Conservation (phyloP, 2,888 invertebrate species). For the Limnephilus auricula region DNA sequence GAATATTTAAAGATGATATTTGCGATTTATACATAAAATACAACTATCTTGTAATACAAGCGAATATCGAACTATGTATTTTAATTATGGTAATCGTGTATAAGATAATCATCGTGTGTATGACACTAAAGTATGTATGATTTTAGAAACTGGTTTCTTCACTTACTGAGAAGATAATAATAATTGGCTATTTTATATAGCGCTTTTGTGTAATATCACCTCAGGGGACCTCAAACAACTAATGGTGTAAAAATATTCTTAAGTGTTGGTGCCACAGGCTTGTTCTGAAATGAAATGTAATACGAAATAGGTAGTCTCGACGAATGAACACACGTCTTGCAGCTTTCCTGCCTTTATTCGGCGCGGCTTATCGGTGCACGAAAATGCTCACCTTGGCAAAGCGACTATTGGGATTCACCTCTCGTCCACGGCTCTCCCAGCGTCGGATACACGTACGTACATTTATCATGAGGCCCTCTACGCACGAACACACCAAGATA, state of each 20-base stretch:
- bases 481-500: neutral
- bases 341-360: neutral
- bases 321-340: neutral
- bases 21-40: neutral
- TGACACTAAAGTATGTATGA: neutral
- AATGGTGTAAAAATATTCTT: neutral
- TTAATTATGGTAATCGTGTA: neutral
- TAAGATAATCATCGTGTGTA: too few relatives aligned
- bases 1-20: neutral
- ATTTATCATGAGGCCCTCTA: neutral
- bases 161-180: neutral
- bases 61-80: neutral
- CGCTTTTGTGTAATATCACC: neutral
- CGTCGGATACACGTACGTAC: constrained; percentile 25
- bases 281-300: neutral
- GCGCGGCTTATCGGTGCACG: constrained; percentile 3
- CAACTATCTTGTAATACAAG: neutral
- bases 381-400: constrained; percentile 49
- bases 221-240: neutral
- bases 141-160: neutral
- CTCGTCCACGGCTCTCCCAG: constrained; percentile 24
- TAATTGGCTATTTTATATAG: neutral
- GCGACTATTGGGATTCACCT: constrained; percentile 51
- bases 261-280: neutral
- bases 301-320: neutral